Evolutionary conservation across 1,140 invertebrate species (phyloP).

Genomic region (Spodoptera litura): DNA sequence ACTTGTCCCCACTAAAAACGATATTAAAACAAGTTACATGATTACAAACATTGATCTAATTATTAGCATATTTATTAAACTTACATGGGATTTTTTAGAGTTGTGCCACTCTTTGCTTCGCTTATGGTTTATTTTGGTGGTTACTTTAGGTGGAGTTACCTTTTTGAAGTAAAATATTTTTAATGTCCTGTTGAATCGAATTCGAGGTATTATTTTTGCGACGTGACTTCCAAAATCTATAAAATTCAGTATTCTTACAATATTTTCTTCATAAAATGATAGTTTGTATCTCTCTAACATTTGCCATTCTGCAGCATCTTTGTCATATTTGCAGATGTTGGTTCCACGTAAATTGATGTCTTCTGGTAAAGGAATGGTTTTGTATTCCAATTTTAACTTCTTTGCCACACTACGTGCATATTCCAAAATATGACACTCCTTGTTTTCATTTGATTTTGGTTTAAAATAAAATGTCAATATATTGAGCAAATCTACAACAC

Average conservation of each 20-base stretch:
- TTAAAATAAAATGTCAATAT: conserved; percentile 80
- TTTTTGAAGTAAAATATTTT: conserved; percentile 84
- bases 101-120: conserved; percentile 80
- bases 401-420: conserved; percentile 72
- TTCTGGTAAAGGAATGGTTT: conserved; percentile 89
- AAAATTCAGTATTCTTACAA: conserved; percentile 90
- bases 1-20: too few species aligned
- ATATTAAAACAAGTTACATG: too few species aligned
- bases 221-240: conserved; percentile 91
- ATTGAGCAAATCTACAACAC: conserved; percentile 83
- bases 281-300: conserved; percentile 86
- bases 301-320: conserved; percentile 90
- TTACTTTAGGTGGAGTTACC: conserved; percentile 65
- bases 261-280: conserved; percentile 87
- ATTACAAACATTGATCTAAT: too few species aligned
- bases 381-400: conserved; percentile 84
- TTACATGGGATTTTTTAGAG: conserved; percentile 75
- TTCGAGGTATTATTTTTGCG: conserved; percentile 87
- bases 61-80: conserved; percentile 28
- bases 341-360: conserved; percentile 90
- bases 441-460: conserved; percentile 61
- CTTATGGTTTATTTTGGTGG: conserved; percentile 75
- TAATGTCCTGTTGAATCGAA: conserved; percentile 86
- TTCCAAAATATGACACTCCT: conserved; percentile 66
- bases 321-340: conserved; percentile 88